Conservation (phyloP, 2,888 invertebrate genomes). For the Phyllotreta cruciferae region DNA sequence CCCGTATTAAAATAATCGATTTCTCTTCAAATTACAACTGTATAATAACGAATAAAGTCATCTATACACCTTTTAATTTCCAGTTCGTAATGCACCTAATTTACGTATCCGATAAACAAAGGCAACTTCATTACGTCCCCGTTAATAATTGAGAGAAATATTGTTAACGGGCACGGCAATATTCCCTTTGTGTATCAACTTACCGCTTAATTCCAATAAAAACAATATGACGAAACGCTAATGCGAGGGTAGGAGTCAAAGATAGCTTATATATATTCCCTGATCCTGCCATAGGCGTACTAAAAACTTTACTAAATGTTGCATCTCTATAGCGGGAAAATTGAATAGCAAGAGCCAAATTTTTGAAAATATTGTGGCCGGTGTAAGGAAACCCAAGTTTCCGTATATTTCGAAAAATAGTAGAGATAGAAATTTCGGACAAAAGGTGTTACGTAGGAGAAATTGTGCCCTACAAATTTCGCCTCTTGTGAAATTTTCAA, state of each 20-base stretch:
- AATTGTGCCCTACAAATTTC: no score
- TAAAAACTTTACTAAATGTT: background rate
- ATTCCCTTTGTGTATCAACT: constrained; percentile 54
- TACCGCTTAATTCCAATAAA: constrained; percentile 54
- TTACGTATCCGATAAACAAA: constrained; percentile 45
- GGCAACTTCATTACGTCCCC: constrained; percentile 49
- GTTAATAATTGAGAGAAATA: constrained; percentile 50
- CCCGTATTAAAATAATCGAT: no score
- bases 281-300: constrained; percentile 10
- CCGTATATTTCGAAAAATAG: no score
- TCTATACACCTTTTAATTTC: constrained; percentile 34
- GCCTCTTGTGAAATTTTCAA: no score
- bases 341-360: no score
- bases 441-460: no score
- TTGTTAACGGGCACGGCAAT: constrained; percentile 48
- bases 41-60: constrained; percentile 13
- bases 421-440: no score
- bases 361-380: no score
- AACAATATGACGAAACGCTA: constrained; percentile 50
- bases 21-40: no score
- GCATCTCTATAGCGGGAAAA: background rate
- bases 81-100: constrained; percentile 39
- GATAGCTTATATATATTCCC: constrained; percentile 6
- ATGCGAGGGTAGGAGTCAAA: constrained; percentile 34
- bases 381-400: no score